Percentiles rank a stretch among this genome's conserved stretches.
Conservation (phyloP, 2,797 vertebrate species). For the Rhodeus uyekii region DNA sequence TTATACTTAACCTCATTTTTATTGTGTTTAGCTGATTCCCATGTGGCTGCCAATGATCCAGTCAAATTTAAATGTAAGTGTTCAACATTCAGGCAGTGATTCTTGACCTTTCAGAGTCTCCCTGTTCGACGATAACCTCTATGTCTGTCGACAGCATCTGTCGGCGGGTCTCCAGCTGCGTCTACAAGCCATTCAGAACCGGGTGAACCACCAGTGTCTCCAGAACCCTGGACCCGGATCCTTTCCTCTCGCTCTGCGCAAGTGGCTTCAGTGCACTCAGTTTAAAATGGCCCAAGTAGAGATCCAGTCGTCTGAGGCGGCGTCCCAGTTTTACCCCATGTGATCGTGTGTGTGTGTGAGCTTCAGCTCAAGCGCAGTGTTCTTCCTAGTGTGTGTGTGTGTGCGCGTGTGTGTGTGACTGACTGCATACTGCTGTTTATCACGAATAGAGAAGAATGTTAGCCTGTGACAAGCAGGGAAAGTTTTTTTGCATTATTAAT, state of each 20-base stretch:
- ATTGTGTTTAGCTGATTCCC: slow-evolving; percentile 86
- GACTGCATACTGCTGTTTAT: slow-evolving; percentile 43
- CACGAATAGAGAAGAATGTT: background rate
- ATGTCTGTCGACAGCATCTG: slow-evolving; percentile 80
- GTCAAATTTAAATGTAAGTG: slow-evolving; percentile 92
- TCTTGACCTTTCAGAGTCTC: background rate
- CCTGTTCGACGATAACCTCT: background rate
- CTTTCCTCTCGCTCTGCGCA: slow-evolving; percentile 87
- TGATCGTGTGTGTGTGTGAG: slow-evolving; percentile 69
- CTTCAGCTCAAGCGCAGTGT: slow-evolving; percentile 14
- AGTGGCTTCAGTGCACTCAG: slow-evolving; percentile 97
- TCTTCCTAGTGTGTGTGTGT: slow-evolving; percentile 58
- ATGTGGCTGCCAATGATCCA: slow-evolving; percentile 99
- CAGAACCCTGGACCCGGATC: slow-evolving; percentile 83
- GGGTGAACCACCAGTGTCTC: slow-evolving; percentile 93
- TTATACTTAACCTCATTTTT: background rate
- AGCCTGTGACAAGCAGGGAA: background rate
- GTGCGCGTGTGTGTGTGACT: slow-evolving; percentile 45
- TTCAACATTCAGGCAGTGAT: slow-evolving; percentile 7
- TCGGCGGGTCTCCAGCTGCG: slow-evolving; percentile 95
- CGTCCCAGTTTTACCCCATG: slow-evolving; percentile 98
- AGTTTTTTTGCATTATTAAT: background rate
- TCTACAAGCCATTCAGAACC: slow-evolving; percentile 97
- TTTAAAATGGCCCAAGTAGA: slow-evolving; percentile 99
- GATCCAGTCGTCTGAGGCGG: slow-evolving; percentile 98